A percentile compares a stretch with the other conserved stretches of the same genome.
phyloP scores from a whole-genome alignment of 2,888 invertebrate genomes.

The Ormia ochracea region DNA sequence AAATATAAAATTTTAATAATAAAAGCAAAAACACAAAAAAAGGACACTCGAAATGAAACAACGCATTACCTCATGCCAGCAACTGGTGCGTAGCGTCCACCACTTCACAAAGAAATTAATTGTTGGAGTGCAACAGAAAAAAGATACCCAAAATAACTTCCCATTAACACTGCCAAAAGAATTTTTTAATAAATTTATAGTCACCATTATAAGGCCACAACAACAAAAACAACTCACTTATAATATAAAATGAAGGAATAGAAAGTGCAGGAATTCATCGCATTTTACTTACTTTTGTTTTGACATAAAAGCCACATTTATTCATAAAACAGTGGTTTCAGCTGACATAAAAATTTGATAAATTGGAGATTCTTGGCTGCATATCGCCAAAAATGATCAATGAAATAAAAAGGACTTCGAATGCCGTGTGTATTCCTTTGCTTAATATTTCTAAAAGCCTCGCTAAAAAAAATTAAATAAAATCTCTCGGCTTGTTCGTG shows the following conservation, averaged over 20 bases:
- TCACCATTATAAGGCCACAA: conserved; percentile 21
- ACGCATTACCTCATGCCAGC: conserved; percentile 28
- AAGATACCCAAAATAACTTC: conserved; percentile 33
- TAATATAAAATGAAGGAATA: neutral
- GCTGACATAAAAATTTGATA: too few species aligned
- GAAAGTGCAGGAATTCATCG: neutral
- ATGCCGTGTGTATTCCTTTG: too few species aligned
- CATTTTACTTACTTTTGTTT: neutral
- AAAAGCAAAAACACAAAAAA: conserved; percentile 7
- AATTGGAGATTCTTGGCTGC: too few species aligned
- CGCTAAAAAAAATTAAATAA: too few species aligned
- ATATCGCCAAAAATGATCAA: too few species aligned
- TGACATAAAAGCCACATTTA: neutral
- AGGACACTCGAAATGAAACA: conserved; percentile 44
- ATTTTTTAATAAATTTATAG: conserved; percentile 46
- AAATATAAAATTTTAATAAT: conserved; percentile 44
- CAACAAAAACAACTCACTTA: neutral
- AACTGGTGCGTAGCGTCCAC: neutral
- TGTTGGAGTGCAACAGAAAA: neutral
- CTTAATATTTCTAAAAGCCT: too few species aligned
- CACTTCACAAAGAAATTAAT: neutral
- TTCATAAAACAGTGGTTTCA: conserved; percentile 13
- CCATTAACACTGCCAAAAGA: conserved; percentile 43
- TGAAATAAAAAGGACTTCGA: too few species aligned
- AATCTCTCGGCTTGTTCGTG: too few species aligned